These are phyloP conservation scores for Anhinga rufa DNA, from an alignment of 2,113 vertebrate species.

Conservation along the genomic window DNA sequence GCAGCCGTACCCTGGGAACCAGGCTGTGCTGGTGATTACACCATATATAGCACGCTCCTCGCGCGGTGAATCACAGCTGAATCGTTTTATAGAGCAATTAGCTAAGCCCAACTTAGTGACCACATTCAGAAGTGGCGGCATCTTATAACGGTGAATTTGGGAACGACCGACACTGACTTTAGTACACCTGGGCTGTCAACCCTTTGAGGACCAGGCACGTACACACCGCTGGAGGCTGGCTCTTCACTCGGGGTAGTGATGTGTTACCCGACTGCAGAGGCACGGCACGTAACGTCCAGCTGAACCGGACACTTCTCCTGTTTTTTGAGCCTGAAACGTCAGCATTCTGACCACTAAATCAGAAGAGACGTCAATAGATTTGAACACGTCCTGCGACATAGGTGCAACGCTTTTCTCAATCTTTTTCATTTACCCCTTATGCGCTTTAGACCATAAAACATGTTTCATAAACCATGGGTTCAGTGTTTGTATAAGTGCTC, in stretches of 20 bases:
- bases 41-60: neutral
- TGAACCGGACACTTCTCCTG: neutral
- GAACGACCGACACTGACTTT: neutral
- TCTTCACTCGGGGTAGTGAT: neutral
- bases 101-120: neutral
- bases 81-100: neutral
- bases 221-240: neutral
- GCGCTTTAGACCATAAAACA: neutral
- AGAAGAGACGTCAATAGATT: neutral
- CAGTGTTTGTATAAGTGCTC: neutral
- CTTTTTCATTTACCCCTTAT: neutral
- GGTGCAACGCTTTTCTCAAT: neutral
- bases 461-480: neutral
- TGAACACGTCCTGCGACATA: rapidly evolving
- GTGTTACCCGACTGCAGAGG: too few relatives aligned
- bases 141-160: neutral
- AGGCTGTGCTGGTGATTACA: neutral
- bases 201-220: neutral
- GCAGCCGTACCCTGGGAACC: rapidly evolving
- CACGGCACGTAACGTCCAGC: neutral
- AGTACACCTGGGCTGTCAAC: neutral
- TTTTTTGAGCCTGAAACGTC: neutral
- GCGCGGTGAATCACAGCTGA: neutral
- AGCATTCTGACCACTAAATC: neutral
- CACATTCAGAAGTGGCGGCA: neutral